Evolutionary conservation across 2,888 invertebrate genomes (phyloP), one percentile per base, ranked within the genome.

Genomic region (Agonopterix alstromeriana): DNA sequence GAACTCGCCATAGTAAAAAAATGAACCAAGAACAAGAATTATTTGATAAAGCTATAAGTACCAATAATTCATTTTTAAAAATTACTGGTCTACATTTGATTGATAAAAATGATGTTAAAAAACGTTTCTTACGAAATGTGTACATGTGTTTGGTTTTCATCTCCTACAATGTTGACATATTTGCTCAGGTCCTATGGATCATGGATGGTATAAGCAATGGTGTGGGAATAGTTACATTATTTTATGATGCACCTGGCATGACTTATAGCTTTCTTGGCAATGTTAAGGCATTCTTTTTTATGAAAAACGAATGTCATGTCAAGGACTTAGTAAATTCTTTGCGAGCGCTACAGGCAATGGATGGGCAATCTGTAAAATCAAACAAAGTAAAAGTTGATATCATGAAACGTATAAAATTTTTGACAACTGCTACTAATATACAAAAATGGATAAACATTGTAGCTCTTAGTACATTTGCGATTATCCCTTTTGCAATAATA

Each of bases 231-330:
- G 49, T 63, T 10, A 60, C 71, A 42, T 53, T 73, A 0, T 71
- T 75, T 8, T 66, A 61, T 43, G 51, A 65, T 40, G 41, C 68
- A 2, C 76, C 77, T 0, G 72, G 75, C 35, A 44, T 68, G 0
- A 64, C 61, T 2, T 35, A 72, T 3, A 62, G 67, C 17, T 8
- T 68, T 0, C 57, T 77, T 4, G 75, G 67, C 1, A 49, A 57
- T 44, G 47, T 58, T 0, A 78, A 74, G 56, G 49, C 67, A 1
- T 68, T 51, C 43, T 69, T 49, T 36, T 61, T 69, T n/a, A 45
- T 75, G 1, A 57, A 55, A 35, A 46, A 72, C 27, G 55, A 57
- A 4, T 48, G 64, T 40, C 45, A 60, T 7, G 64, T 71, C 3
- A 55, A 54, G 11, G 64, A 73, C 8, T 47, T 72, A 10, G 55